phyloP scores from a whole-genome alignment of 2,888 invertebrate species.

The Punctoribates punctum region DNA sequence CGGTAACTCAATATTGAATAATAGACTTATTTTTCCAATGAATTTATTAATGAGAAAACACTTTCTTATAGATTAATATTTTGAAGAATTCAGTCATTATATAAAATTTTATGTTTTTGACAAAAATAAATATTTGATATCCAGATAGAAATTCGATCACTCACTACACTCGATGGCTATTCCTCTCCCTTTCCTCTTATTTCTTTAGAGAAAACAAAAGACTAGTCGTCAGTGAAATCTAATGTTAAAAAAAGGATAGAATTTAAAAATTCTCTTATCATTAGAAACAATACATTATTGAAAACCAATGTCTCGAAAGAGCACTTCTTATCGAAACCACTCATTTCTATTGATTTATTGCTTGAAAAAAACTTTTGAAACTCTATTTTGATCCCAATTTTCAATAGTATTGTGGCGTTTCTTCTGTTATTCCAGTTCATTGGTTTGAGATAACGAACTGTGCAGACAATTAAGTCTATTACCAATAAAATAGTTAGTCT shows the following conservation, averaged over 20 bases:
- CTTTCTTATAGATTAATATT: neutral
- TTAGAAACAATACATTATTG: neutral
- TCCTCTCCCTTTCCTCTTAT: neutral
- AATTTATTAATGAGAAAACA: too few species aligned
- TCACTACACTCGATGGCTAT: neutral
- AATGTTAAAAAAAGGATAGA: too few species aligned
- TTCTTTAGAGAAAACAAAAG: too few species aligned
- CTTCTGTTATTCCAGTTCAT: too few species aligned
- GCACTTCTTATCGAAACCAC: neutral
- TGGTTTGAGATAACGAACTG: too few species aligned
- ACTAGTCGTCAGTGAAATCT: neutral
- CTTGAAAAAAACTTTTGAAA: neutral
- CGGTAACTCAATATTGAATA: too few species aligned
- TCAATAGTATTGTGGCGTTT: too few species aligned
- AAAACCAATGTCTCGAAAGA: neutral
- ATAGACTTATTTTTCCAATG: too few species aligned
- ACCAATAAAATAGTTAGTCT: too few species aligned
- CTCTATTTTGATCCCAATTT: neutral
- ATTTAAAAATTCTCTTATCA: neutral
- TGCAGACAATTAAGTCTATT: too few species aligned
- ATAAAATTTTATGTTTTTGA: neutral
- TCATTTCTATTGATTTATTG: neutral
- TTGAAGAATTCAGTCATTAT: neutral
- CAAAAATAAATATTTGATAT: neutral
- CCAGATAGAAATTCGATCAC: neutral